These are phyloP conservation scores for Apteryx owenii DNA, from an alignment of 2,113 vertebrate genomes.

Conservation along the genomic window DNA sequence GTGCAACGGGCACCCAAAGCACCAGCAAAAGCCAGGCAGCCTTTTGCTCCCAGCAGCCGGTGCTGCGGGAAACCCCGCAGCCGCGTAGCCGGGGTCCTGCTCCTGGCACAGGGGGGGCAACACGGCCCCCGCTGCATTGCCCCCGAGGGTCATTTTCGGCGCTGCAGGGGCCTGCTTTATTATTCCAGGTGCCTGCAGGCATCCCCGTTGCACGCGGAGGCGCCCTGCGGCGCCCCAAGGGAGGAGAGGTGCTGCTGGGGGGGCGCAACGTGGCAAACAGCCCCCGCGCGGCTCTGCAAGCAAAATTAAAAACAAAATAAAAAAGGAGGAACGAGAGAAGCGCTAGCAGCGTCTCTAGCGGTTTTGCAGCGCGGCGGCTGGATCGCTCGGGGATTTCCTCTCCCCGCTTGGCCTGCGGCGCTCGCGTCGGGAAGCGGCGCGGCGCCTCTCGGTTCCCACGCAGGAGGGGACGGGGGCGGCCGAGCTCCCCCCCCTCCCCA, in stretches of 20 bases:
- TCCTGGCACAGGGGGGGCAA: too few relatives aligned
- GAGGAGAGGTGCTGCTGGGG: too few relatives aligned
- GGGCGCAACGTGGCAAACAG: too few relatives aligned
- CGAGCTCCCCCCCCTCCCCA: too few relatives aligned
- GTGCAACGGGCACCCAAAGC: neutral
- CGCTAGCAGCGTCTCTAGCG: fast-evolving
- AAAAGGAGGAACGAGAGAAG: neutral
- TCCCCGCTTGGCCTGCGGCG: fast-evolving
- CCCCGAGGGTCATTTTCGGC: neutral
- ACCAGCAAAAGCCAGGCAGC: neutral
- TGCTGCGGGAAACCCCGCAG: neutral
- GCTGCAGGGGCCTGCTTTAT: neutral
- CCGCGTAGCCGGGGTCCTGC: too few relatives aligned
- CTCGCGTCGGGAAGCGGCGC: neutral
- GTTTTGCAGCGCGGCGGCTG: neutral
- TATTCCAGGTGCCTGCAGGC: neutral
- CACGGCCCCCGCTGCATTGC: neutral
- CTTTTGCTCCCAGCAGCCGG: neutral
- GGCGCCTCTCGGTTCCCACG: neutral
- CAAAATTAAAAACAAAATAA: neutral
- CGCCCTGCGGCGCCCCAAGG: too few relatives aligned
- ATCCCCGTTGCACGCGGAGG: too few relatives aligned
- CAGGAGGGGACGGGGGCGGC: neutral
- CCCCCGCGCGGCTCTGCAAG: neutral
- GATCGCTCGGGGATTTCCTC: neutral